These are phyloP conservation scores for Hydrotaea cyrtoneurina DNA, from an alignment of 2,888 invertebrate genomes.

Conservation along the genomic window DNA sequence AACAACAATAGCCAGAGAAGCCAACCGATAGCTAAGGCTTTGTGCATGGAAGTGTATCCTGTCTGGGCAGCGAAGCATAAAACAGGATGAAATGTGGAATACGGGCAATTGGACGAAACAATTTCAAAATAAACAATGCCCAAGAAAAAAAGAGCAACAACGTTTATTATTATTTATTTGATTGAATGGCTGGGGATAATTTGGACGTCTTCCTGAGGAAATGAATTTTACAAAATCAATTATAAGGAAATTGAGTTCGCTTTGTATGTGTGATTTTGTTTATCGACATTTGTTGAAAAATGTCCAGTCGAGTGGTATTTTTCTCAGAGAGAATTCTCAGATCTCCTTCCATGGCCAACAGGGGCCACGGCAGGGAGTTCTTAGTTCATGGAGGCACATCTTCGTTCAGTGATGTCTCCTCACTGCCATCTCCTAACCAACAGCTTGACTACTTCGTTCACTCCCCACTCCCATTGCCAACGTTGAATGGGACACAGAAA, in stretches of 20 bases:
- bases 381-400: too few relatives aligned
- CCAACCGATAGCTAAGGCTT: not conserved
- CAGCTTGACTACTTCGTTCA: too few relatives aligned
- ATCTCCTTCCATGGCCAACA: too few relatives aligned
- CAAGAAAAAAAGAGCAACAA: not conserved
- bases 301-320: not conserved
- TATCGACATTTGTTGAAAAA: too few relatives aligned
- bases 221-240: slow-evolving; percentile 7
- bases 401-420: not conserved
- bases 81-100: slow-evolving; percentile 65
- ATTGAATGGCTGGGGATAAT: slow-evolving; percentile 50
- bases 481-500: not conserved
- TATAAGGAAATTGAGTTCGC: too few relatives aligned
- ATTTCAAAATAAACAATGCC: not conserved
- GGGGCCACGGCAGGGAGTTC: too few relatives aligned
- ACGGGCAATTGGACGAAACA: slow-evolving; percentile 35
- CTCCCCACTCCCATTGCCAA: not conserved
- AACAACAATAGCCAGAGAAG: not conserved
- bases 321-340: too few relatives aligned
- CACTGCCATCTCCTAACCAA: not conserved
- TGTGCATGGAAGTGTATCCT: slow-evolving; percentile 48
- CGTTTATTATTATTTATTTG: slow-evolving; percentile 40
- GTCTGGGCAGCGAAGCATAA: slow-evolving; percentile 62
- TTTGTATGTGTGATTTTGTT: too few relatives aligned
- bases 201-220: slow-evolving; percentile 35